Evolutionary conservation across 2,113 vertebrate species (phyloP).

Genomic region (Struthio camelus): DNA sequence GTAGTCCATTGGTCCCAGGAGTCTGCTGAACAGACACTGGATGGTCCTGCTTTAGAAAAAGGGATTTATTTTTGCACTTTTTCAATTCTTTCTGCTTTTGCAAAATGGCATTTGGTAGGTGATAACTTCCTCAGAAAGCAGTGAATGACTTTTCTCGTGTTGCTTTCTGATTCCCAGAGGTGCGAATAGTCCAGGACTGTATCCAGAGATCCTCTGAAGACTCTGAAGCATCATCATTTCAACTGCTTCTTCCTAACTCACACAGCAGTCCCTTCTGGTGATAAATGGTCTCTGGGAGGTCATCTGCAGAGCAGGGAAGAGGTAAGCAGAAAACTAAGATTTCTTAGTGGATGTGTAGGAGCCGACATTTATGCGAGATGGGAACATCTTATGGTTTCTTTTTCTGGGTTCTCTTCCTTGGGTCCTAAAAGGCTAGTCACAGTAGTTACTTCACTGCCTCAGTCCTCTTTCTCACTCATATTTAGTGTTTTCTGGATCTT

Average conservation of each 20-base stretch:
- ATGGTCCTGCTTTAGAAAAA: background rate
- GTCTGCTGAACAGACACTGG: background rate
- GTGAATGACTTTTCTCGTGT: background rate
- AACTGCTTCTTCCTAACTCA: background rate
- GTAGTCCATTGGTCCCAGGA: background rate
- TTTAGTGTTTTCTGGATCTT: background rate
- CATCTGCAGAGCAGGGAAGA: background rate
- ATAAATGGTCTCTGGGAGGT: fast-evolving
- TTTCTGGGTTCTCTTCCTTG: background rate
- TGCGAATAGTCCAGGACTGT: fast-evolving
- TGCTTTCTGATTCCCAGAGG: background rate
- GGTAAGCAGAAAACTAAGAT: background rate
- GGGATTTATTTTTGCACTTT: background rate
- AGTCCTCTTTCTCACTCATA: background rate
- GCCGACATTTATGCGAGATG: no score
- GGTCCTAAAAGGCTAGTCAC: no score
- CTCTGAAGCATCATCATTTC: background rate
- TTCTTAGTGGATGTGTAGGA: background rate
- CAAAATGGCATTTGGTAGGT: background rate
- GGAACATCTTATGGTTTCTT: background rate
- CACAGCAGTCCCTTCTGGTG: background rate
- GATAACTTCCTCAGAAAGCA: background rate
- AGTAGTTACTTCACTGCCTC: background rate
- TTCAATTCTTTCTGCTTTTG: background rate
- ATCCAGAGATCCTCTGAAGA: background rate